Evolutionary conservation across 2,113 vertebrate species (phyloP).

Genomic region (Paedocypris sp.): DNA sequence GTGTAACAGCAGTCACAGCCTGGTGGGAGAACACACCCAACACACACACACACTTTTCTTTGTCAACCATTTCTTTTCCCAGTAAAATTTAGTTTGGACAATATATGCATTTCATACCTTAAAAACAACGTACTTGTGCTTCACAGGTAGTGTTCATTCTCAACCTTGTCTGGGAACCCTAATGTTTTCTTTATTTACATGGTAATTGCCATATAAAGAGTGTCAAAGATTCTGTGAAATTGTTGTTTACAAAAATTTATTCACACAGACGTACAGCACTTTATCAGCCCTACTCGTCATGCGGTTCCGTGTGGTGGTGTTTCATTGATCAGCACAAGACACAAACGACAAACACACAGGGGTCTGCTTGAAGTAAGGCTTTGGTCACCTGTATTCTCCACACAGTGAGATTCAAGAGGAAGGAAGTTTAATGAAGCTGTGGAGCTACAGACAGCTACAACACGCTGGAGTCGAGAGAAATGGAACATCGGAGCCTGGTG

Average conservation of each 20-base stretch:
- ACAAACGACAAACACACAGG: conserved; percentile 69
- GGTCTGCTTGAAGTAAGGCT: conserved; percentile 93
- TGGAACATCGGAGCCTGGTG: conserved; percentile 27
- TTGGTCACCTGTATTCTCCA: conserved; percentile 75
- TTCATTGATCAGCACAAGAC: conserved; percentile 84
- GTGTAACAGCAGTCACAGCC: conserved; percentile 29
- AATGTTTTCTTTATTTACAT: too few species aligned
- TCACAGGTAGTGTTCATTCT: too few species aligned
- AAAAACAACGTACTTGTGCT: too few species aligned
- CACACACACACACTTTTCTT: not conserved
- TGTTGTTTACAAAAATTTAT: conserved; percentile 99
- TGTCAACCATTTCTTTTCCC: not conserved
- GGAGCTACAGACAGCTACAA: conserved; percentile 68
- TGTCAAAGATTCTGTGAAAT: conserved; percentile 88
- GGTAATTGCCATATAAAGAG: not conserved
- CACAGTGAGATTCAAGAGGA: conserved; percentile 67
- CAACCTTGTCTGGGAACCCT: too few species aligned
- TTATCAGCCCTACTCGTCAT: conserved; percentile 75
- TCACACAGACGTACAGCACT: conserved; percentile 98
- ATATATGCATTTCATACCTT: too few species aligned
- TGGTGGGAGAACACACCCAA: conserved; percentile 7
- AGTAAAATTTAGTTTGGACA: too few species aligned
- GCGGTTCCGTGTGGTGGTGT: conserved; percentile 75
- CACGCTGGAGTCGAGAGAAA: conserved; percentile 59
- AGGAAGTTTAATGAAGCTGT: conserved; percentile 63